Evolutionary conservation across 1,140 invertebrate species (phyloP), one percentile per base, ranked within the genome.

Genomic region (Mamestra configurata): DNA sequence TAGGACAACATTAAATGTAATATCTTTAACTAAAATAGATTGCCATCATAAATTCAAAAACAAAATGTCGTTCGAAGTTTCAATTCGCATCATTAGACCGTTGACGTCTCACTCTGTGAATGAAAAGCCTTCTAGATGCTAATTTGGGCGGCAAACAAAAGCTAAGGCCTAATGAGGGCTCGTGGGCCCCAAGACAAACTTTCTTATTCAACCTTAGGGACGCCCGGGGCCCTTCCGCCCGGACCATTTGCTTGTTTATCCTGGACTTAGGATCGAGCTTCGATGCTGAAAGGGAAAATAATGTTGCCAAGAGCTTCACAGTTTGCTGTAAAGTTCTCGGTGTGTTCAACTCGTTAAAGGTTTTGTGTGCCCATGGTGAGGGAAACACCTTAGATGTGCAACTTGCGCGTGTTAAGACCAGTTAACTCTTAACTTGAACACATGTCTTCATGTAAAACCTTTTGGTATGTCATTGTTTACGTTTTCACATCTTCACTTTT

Each of bases 91-190:
- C 87, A 92, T 92, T 90, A 87, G 84, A 81, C 81, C 78, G 80
- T 89, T 86, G 86, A 80, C 86, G 85, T 86, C 86, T 86, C 84
- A 86, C 87, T 88, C 85, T 70, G 75, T 82, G 83, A 86, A 84
- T 90, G 88, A 86, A 92, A 89, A 86, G 87, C 86, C 88, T 93
- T 89, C 86, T 87, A 88, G 87, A 92, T 94, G 91, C 90, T 95
- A 93, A 95, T 95, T 94, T 92, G 84, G 87, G 90, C 87, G 89
- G 91, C 90, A 94, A 94, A 93, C 92, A 94, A 93, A 89, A 92
- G 86, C 85, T 86, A 86, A 86, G 89, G 87, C 86, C 91, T 95
- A 95, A 95, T 95, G 93, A 94, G 92, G 89, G 91, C 79, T 91
- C 85, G 88, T 84, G 87, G 87, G 89, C 81, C 81, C 86, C 84